A percentile compares a stretch with the other conserved stretches of the same genome.
phyloP scores from a whole-genome alignment of 2,113 vertebrate species.

The Phylloscopus trochilus region DNA sequence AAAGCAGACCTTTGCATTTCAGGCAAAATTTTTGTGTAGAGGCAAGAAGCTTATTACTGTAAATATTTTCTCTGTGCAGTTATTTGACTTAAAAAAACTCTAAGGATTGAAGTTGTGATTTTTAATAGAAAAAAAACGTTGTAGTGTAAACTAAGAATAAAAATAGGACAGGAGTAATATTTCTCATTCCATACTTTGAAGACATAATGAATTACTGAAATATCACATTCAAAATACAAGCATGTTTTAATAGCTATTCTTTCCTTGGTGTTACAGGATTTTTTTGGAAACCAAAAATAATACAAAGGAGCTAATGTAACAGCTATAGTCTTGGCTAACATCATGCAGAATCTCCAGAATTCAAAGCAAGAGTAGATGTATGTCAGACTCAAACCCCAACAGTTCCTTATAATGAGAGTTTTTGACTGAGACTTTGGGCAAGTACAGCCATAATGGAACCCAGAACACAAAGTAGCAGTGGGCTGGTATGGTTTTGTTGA shows the following conservation, averaged over 20 bases:
- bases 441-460: background rate
- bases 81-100: background rate
- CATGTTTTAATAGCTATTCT: background rate
- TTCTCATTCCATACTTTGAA: background rate
- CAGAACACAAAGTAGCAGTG: background rate
- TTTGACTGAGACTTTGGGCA: background rate
- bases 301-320: background rate
- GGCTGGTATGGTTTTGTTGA: accelerated
- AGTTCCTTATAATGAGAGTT: background rate
- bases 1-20: background rate
- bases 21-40: background rate
- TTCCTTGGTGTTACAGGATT: background rate
- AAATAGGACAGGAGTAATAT: background rate
- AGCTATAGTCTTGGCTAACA: background rate
- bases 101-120: background rate
- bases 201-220: background rate
- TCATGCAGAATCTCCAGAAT: background rate
- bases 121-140: background rate
- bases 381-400: background rate
- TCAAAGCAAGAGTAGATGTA: background rate
- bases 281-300: background rate
- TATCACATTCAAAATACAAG: background rate
- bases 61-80: background rate
- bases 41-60: background rate
- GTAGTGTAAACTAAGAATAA: background rate